phyloP scores from a whole-genome alignment of 1,140 invertebrate genomes.

The Philotrypesis tridentata region DNA sequence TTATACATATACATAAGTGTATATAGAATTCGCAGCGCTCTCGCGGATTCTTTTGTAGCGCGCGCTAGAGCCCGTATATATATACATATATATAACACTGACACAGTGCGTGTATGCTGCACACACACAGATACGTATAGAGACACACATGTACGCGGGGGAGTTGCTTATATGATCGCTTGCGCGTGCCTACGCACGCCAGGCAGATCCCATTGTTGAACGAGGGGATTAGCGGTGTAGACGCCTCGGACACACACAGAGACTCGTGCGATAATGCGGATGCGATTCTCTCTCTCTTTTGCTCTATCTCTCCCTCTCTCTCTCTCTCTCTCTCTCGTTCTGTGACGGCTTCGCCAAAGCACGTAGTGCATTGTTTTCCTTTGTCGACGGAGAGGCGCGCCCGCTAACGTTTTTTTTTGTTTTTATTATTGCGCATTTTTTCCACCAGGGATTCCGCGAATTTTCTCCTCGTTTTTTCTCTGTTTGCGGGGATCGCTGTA shows the following conservation, averaged over 20 bases:
- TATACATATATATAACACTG: no score
- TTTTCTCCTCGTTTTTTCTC: slow-evolving; percentile 8
- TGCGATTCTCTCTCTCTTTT: neutral
- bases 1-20: neutral
- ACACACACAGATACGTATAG: neutral
- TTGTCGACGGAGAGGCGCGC: slow-evolving; percentile 29
- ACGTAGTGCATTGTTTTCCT: slow-evolving; percentile 42
- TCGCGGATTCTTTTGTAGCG: slow-evolving; percentile 34
- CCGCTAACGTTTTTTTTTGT: neutral
- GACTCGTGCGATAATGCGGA: slow-evolving; percentile 9
- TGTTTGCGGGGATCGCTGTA: neutral
- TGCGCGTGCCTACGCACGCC: slow-evolving; percentile 34
- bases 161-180: neutral
- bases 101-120: neutral
- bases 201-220: slow-evolving; percentile 38
- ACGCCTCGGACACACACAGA: slow-evolving; percentile 11
- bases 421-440: neutral
- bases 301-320: slow-evolving; percentile 13
- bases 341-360: slow-evolving; percentile 13
- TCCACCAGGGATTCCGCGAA: neutral
- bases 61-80: neutral
- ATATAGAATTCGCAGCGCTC: neutral
- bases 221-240: slow-evolving; percentile 29
- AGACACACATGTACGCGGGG: no score
- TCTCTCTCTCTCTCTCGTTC: neutral